A percentile compares a stretch with the other conserved stretches of the same genome.
Conservation (phyloP, 2,797 vertebrate species). For the Streptopelia turtur region DNA sequence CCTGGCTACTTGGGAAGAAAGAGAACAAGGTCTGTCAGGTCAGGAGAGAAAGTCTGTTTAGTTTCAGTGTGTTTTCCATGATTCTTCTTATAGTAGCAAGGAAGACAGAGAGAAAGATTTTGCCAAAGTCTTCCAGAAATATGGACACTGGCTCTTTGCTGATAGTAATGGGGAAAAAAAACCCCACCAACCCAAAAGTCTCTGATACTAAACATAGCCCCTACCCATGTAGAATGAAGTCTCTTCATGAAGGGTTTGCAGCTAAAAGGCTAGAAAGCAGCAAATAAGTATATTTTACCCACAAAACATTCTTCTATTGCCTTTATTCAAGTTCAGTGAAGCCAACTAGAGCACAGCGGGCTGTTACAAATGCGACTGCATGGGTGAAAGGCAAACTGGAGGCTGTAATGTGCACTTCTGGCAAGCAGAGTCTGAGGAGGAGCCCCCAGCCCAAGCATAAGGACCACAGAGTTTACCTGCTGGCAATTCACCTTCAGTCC, state of each 20-base stretch:
- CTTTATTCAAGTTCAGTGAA: neutral
- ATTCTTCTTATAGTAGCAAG: neutral
- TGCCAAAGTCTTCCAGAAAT: neutral
- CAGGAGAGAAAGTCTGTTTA: neutral
- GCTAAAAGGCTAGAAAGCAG: neutral
- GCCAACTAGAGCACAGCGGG: neutral
- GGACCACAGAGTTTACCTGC: neutral
- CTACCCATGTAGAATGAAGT: neutral
- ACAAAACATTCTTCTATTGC: neutral
- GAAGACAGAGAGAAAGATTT: neutral
- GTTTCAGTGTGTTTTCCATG: neutral
- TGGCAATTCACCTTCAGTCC: neutral
- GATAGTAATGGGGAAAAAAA: neutral
- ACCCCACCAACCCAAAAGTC: neutral
- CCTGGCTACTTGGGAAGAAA: slow-evolving; percentile 19
- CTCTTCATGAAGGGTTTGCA: neutral
- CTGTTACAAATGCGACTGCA: neutral
- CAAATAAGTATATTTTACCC: neutral
- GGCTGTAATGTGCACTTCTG: neutral
- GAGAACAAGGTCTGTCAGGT: neutral
- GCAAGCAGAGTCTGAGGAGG: neutral
- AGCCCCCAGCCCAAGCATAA: neutral
- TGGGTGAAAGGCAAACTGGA: neutral
- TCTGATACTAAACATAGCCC: neutral
- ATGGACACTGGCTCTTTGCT: neutral